Conservation (phyloP, 2,113 vertebrate species). For the Crypturellus undulatus region DNA sequence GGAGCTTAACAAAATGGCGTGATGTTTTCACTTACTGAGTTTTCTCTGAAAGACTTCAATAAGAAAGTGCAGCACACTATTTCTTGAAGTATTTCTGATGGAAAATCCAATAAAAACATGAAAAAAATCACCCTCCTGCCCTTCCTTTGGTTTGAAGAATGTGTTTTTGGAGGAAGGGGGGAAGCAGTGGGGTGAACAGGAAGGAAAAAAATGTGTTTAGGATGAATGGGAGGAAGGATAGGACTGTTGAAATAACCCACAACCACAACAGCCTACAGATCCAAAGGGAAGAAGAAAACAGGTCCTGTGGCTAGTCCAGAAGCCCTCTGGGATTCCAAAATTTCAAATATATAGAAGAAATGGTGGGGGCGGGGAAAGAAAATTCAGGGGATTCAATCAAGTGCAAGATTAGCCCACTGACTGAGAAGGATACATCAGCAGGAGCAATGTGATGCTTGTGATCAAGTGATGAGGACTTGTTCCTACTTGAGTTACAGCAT, state of each 20-base stretch:
- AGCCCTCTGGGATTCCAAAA: neutral
- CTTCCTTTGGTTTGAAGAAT: neutral
- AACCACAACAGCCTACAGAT: neutral
- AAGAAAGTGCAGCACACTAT: neutral
- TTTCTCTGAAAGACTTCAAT: neutral
- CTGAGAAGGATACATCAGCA: neutral
- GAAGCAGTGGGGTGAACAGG: neutral
- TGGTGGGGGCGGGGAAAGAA: neutral
- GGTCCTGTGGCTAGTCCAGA: rapidly evolving
- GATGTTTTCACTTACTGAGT: neutral
- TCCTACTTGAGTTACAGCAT: neutral
- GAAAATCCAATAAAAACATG: neutral
- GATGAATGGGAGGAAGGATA: neutral
- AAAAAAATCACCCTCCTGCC: neutral
- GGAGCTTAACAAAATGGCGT: neutral
- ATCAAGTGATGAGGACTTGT: neutral
- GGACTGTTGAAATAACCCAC: neutral
- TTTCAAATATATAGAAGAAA: neutral
- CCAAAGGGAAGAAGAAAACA: neutral
- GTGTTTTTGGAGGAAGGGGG: rapidly evolving
- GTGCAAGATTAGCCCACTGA: neutral
- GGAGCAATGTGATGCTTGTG: neutral
- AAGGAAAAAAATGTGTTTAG: neutral
- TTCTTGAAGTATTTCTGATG: neutral
- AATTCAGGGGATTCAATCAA: neutral